phyloP scores from a whole-genome alignment of 2,888 invertebrate species.

The Phaonia tiefii region DNA sequence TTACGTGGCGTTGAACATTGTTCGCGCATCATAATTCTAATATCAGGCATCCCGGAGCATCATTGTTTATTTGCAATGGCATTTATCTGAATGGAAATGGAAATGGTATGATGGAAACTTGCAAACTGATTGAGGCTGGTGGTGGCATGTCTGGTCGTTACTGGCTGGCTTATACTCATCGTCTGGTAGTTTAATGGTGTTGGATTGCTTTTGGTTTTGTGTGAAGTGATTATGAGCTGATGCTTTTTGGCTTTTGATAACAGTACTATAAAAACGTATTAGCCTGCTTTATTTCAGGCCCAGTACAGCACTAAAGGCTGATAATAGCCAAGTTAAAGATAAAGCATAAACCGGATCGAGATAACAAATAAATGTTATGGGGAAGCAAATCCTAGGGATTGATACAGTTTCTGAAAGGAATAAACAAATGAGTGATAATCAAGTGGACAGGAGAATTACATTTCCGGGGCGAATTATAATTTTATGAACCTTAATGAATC shows the following conservation, averaged over 20 bases:
- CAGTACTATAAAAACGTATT: conserved; percentile 16
- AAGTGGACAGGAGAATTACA: no score
- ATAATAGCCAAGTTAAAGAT: conserved; percentile 2
- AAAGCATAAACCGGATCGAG: conserved; percentile 18
- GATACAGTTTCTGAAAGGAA: no score
- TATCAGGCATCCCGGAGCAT: conserved; percentile 48
- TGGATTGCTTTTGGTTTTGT: background rate
- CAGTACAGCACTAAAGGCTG: background rate
- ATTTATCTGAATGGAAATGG: conserved; percentile 56
- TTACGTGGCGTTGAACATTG: conserved; percentile 35
- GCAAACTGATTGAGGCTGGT: conserved; percentile 33
- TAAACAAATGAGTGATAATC: no score
- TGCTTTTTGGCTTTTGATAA: conserved; percentile 14
- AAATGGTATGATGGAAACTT: no score
- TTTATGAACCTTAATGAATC: no score
- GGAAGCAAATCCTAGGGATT: no score
- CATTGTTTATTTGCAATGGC: conserved; percentile 46
- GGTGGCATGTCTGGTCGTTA: no score
- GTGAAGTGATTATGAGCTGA: conserved; percentile 22
- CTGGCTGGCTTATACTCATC: background rate
- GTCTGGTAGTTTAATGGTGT: background rate
- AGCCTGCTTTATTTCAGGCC: conserved; percentile 5
- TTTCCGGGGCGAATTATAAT: no score
- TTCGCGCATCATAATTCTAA: conserved; percentile 61
- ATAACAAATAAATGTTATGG: background rate